These are phyloP conservation scores for Asarcornis scutulata DNA, from an alignment of 2,113 vertebrate genomes.

Conservation along the genomic window DNA sequence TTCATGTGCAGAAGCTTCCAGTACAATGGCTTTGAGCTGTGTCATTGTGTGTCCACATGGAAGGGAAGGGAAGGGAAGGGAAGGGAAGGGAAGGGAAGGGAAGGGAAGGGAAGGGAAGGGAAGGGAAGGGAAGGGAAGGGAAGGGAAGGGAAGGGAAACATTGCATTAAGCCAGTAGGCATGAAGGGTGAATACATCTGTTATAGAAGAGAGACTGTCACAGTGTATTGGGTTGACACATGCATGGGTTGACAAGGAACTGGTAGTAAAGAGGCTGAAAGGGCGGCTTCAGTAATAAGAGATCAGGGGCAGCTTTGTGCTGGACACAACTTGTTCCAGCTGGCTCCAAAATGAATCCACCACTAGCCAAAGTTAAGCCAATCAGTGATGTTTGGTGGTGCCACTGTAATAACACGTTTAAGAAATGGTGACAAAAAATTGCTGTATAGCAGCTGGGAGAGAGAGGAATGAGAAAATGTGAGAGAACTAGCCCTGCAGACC, in stretches of 20 bases:
- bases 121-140: too few species aligned
- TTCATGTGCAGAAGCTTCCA: background rate
- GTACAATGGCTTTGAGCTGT: background rate
- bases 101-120: too few species aligned
- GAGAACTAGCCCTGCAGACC: background rate
- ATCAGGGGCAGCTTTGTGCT: accelerated
- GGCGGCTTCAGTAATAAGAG: background rate
- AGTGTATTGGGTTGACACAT: background rate
- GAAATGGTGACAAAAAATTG: background rate
- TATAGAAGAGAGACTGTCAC: too few species aligned
- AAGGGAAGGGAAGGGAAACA: too few species aligned
- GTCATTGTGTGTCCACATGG: too few species aligned
- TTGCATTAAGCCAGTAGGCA: too few species aligned
- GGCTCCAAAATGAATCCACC: background rate
- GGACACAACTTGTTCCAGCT: background rate
- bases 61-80: too few species aligned
- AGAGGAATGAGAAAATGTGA: background rate
- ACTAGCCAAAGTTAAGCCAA: background rate
- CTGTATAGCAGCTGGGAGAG: background rate
- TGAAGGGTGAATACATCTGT: too few species aligned
- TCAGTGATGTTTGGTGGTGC: background rate
- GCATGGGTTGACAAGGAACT: background rate
- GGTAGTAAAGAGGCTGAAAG: background rate
- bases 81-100: too few species aligned
- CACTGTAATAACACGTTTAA: background rate